Base-by-base conservation (phyloP, 1,140 invertebrate species). In the Cyrtorhinus lividipennis region DNA sequence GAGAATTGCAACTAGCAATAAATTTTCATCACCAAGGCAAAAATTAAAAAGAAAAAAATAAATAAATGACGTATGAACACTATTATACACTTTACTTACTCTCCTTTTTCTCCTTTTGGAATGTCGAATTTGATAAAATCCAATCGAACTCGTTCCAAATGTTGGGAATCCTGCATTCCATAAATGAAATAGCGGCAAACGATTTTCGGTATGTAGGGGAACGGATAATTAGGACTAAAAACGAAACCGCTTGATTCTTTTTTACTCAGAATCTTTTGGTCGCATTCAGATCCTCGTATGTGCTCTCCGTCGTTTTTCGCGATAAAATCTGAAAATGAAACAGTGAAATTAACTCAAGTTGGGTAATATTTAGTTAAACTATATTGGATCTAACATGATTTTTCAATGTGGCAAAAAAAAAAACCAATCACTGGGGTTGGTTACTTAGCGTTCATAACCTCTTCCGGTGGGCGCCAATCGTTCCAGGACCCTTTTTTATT, bases 171-270 rank as follows among this genome's bases (percentile, higher is more conserved):
- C 77, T 95, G 90, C 80, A 96, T 87, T 66, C 92, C 94, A 77
- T 97, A 96, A 72, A 98, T 89, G 81, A 94, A 96, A 80, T 97
- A 97, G 75, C 89, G 87, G 80, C 95, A 97, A 65, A 94, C 90
- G 72, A 92, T 87, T 80, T 95, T 95, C 67, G 86, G 85, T 74
- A 93, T 87, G 78, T 95, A 96, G 56, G 86, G 86, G 77, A 84
- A 92, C 69, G 94, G 94, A 79, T 90, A 97, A 78, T 94, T 94
- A 66, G 94, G 95, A 77, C 92, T 94, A 75, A 87, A 91, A 66
- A 98, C 90, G 72, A 80, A 84, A 67, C 94, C 94, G 68, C 81
- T 85, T 53, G 90, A 92, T 77, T 92, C 87, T 76, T 91, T 91
- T 77, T 87, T 85, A 76, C 90, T 93, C 68, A 96, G 81, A 71